These are phyloP conservation scores for Diplolepis rosae DNA, from an alignment of 2,888 invertebrate genomes.

Conservation along the genomic window DNA sequence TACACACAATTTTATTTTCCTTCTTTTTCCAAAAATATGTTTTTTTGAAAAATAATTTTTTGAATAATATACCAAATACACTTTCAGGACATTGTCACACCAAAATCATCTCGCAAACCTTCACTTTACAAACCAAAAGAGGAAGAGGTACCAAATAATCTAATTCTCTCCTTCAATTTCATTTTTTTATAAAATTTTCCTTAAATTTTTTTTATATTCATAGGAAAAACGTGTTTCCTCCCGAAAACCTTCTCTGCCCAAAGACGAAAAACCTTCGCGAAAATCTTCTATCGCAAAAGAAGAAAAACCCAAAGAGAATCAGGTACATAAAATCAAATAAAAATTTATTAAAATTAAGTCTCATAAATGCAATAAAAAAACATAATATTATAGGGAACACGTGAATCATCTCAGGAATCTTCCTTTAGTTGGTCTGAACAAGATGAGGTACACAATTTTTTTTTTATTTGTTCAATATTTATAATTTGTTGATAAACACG, in stretches of 20 bases:
- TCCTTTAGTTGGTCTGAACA: conserved; percentile 22
- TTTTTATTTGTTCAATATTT: not conserved
- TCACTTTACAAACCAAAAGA: conserved; percentile 32
- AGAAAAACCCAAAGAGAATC: conserved; percentile 10
- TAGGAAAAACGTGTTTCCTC: too few species aligned
- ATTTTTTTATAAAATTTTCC: not conserved
- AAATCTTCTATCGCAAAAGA: conserved; percentile 35
- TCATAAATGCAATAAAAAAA: too few species aligned
- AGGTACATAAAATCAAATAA: not conserved
- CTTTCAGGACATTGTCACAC: conserved; percentile 42
- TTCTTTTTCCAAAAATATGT: not conserved
- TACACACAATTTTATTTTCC: not conserved
- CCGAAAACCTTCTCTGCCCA: too few species aligned
- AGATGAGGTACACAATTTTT: conserved; percentile 13
- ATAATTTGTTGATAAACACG: not conserved
- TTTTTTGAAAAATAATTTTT: not conserved
- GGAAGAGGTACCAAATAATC: conserved; percentile 4
- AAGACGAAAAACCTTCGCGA: conserved; percentile 34
- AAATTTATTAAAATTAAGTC: too few species aligned
- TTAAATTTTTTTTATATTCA: not conserved
- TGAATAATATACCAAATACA: conserved; percentile 1
- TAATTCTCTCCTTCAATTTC: not conserved
- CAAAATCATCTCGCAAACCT: conserved; percentile 42
- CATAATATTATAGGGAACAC: too few species aligned
- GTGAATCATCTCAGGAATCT: conserved; percentile 15